Base-by-base conservation (phyloP, 1,140 invertebrate genomes). In the Nasonia vitripennis region DNA sequence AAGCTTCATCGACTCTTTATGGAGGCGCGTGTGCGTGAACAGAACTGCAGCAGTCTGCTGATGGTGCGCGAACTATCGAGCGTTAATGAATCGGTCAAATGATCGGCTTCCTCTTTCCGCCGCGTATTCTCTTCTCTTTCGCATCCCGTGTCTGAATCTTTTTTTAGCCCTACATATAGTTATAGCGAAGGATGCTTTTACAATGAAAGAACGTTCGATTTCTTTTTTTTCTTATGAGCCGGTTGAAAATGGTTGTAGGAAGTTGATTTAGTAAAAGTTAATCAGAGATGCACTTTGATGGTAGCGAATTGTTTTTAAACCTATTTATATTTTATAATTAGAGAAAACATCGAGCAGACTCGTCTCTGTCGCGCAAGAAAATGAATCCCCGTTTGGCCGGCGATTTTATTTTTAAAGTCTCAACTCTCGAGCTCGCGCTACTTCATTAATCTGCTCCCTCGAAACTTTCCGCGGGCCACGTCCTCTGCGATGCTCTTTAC, bases 21-120 rank as follows among this genome's bases (percentile, higher is more conserved):
- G 78, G 37, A 34, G 27, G 34, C 80, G 45, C 74, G 74, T 80
- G 55, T 80, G 77, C 5, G 83, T 51, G 27, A 34, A 62, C 68
- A 62, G 73, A n/a, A 23, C 7, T 14, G 70, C 37, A 71, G 62
- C 34, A 67, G 55, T 55, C 31, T 37, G 51, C 82, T 55, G 37
- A n/a, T 75, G n/a, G 41, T n/a, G 75, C 68, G 48, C 80, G 51
- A 17, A 11, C 34, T 45, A 75, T 41, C 73, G 73, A 75, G 73
- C 73, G 37, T 75, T 75, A 75, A 75, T 75, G 37, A 75, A 20
- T 20, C 37, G 37, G 37, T 84, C 48, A 62, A 86, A 77, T 80
- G 78, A 41, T 85, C 67, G 73, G 74, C 45, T 85, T 85, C 41
- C 45, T 48, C 51, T 48, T 84, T 83, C 41, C 20, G 73, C 34